A percentile compares a stretch with the other conserved stretches of the same genome.
Conservation (phyloP, 23 tunicate species). For the Botrylloides violaceus region DNA sequence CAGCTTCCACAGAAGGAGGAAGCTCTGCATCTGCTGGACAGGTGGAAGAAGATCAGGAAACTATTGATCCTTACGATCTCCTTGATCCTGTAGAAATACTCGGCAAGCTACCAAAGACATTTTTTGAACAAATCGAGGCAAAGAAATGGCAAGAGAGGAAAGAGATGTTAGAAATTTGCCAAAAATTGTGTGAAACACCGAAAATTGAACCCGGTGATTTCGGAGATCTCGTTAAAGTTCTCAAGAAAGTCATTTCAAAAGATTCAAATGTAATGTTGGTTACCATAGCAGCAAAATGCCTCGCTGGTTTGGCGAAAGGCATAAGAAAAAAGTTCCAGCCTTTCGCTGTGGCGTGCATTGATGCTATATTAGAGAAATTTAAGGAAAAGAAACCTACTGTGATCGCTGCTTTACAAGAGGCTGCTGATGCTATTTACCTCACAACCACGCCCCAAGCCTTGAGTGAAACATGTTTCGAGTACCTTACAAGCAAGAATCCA, state of each 20-base stretch:
- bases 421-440: slow-evolving; percentile 56
- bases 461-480: slow-evolving; percentile 56
- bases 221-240: slow-evolving; percentile 65
- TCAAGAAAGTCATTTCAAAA: slow-evolving; percentile 85
- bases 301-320: slow-evolving; percentile 77
- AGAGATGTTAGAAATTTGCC: slow-evolving; percentile 64
- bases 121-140: slow-evolving; percentile 79
- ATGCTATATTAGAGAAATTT: slow-evolving; percentile 72
- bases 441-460: slow-evolving; percentile 55
- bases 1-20: slow-evolving; percentile 20
- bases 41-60: slow-evolving; percentile 37
- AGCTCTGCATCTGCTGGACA: slow-evolving; percentile 8
- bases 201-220: slow-evolving; percentile 69
- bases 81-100: slow-evolving; percentile 82
- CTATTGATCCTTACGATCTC: slow-evolving; percentile 86
- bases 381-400: slow-evolving; percentile 91
- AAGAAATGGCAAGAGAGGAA: slow-evolving; percentile 99
- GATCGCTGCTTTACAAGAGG: slow-evolving; percentile 72
- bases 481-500: slow-evolving; percentile 80
- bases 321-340: slow-evolving; percentile 90
- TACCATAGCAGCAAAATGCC: slow-evolving; percentile 67
- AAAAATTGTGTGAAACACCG: slow-evolving; percentile 51
- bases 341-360: slow-evolving; percentile 53
- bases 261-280: slow-evolving; percentile 96
- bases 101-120: slow-evolving; percentile 64